Conservation (phyloP, 2,888 invertebrate species). For the Lycocerus yunnanus region DNA sequence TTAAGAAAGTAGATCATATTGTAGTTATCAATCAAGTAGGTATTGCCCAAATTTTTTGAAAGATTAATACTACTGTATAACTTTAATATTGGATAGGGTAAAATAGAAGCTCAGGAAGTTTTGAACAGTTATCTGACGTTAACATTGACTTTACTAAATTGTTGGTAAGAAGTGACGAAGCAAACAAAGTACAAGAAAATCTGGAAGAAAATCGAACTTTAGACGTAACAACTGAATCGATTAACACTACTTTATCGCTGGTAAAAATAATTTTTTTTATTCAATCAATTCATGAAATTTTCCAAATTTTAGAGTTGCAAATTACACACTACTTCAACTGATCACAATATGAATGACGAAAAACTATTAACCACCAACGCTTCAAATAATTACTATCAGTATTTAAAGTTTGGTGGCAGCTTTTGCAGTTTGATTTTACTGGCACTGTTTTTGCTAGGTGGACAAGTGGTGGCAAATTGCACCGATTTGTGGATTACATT, state of each 20-base stretch:
- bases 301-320: not conserved
- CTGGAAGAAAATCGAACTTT: not conserved
- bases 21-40: conserved; percentile 58
- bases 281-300: not conserved
- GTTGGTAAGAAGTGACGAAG: conserved; percentile 39
- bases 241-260: not conserved
- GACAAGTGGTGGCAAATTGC: conserved; percentile 32
- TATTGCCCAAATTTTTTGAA: not conserved
- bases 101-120: conserved; percentile 63
- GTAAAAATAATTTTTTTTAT: not conserved
- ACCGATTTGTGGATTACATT: conserved; percentile 36
- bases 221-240: not conserved
- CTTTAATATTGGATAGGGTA: conserved; percentile 53
- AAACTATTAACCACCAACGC: not conserved
- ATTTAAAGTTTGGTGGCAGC: conserved; percentile 34
- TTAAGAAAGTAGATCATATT: conserved; percentile 61
- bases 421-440: conserved; percentile 26
- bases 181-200: conserved; percentile 24
- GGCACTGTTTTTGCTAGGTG: conserved; percentile 15
- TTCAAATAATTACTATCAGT: conserved; percentile 19
- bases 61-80: not conserved
- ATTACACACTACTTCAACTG: not conserved
- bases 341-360: not conserved
- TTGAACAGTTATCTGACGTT: conserved; percentile 60
- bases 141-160: conserved; percentile 66